Evolutionary conservation across 2,113 vertebrate genomes (phyloP), one percentile per base, ranked within the genome.

Genomic region (Zootoca vivipara): DNA sequence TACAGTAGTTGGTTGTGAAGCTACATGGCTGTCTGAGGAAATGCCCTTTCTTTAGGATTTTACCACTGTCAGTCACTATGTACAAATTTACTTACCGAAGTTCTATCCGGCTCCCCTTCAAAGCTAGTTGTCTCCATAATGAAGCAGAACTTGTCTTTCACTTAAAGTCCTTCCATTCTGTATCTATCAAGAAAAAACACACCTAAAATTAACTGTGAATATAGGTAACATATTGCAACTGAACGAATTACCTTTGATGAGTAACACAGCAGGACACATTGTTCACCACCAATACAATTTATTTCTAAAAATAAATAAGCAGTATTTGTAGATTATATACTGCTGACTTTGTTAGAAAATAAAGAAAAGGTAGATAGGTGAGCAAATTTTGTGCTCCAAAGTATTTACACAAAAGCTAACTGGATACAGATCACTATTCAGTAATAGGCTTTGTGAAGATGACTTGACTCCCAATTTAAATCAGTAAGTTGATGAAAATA

Each of bases 101-200:
- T 94, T 94, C 91, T 96, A 62, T 97, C 97, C 85, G 93, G 88
- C 52, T 97, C 97, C 92, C 92, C 94, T 26, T 97, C 97, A 92
- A 83, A 65, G 0, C 82, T 90, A 90, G 89, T 0, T 0, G 91
- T 88, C 90, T 97, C 97, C 97, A 97, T 97, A 90, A 90, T 95
- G 96, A 93, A 95, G 94, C 81, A 89, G 70, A 8, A 46, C 3
- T 86, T n/a, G 80, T 77, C 78, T 46, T 10, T 86, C 90, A 86
- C 40, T 93, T 86, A 97, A 73, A 92, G 46, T n/a, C 89, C 75
- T 91, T 93, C 90, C 97, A 97, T 97, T n/a, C 89, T 96, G 78
- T 82, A 83, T 83, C 96, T 97, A 84, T 2, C 87, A 46, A 8
- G 7, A 22, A 38, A 75, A 87, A 1, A 4, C 0, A 6, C 7